A percentile compares a stretch with the other conserved stretches of the same genome.
Conservation (phyloP, 2,113 vertebrate genomes). For the Vidua chalybeata region DNA sequence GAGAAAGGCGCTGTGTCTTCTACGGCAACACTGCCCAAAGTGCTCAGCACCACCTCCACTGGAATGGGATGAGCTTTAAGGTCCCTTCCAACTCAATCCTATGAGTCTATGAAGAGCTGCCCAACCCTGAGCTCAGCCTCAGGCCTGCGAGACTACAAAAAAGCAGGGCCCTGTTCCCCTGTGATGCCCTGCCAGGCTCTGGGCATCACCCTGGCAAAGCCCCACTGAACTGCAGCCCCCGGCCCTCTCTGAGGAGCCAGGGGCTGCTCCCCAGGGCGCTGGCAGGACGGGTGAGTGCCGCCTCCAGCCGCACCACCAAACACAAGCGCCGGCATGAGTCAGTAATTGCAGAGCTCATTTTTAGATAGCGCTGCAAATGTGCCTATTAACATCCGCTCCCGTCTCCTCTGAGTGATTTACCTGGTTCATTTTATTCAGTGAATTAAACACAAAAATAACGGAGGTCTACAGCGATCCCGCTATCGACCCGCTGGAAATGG, state of each 20-base stretch:
- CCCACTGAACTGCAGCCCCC: neutral
- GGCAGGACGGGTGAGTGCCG: fast-evolving
- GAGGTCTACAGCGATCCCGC: neutral
- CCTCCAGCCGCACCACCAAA: fast-evolving
- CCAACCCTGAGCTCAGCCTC: neutral
- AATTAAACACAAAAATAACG: conserved; percentile 31
- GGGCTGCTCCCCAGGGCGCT: neutral
- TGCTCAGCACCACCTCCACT: neutral
- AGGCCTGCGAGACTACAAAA: fast-evolving
- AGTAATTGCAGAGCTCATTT: conserved; percentile 36
- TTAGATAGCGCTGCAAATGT: neutral
- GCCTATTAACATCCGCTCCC: conserved; percentile 24
- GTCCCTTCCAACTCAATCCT: neutral
- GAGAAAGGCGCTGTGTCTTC: fast-evolving
- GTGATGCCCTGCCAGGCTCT: neutral
- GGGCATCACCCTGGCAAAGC: neutral
- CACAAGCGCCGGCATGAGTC: neutral
- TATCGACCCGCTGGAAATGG: neutral
- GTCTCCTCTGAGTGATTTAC: conserved; percentile 49
- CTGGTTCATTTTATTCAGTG: neutral
- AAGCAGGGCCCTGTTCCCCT: neutral
- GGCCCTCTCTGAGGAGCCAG: neutral
- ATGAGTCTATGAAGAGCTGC: neutral
- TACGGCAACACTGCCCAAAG: fast-evolving
- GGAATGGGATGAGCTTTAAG: neutral